Conservation (phyloP, 2,113 vertebrate species). For the Leucopternis melanops region DNA sequence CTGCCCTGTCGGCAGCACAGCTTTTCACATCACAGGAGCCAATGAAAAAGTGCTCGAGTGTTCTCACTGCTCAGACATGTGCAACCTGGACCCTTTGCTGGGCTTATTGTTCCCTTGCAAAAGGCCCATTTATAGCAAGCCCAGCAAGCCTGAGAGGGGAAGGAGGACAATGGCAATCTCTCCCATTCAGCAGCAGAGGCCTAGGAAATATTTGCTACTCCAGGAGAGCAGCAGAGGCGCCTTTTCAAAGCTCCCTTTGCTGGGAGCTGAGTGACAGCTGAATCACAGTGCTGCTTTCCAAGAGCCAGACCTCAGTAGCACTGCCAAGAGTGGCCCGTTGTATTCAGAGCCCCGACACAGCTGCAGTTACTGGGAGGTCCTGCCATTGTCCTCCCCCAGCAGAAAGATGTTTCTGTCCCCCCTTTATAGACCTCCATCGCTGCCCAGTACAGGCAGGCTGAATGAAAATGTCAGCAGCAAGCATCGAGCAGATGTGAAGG, state of each 20-base stretch:
- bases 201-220: slow-evolving; percentile 82
- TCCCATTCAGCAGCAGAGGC: slow-evolving; percentile 77
- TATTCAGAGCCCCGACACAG: slow-evolving; percentile 79
- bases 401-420: slow-evolving; percentile 65
- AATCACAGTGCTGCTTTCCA: slow-evolving; percentile 81
- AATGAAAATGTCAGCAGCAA: slow-evolving; percentile 75
- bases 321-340: slow-evolving; percentile 69
- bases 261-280: slow-evolving; percentile 90
- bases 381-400: slow-evolving; percentile 78
- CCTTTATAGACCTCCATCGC: slow-evolving; percentile 72
- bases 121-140: slow-evolving; percentile 82
- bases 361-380: slow-evolving; percentile 89
- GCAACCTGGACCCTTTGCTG: slow-evolving; percentile 81
- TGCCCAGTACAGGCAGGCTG: slow-evolving; percentile 64
- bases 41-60: slow-evolving; percentile 68
- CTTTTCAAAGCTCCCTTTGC: slow-evolving; percentile 80
- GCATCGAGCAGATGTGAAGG: slow-evolving; percentile 70
- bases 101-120: slow-evolving; percentile 84
- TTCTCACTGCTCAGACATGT: slow-evolving; percentile 82
- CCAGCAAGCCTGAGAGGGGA: slow-evolving; percentile 76
- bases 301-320: slow-evolving; percentile 71
- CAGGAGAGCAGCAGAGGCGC: slow-evolving; percentile 72
- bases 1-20: slow-evolving; percentile 32
- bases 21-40: slow-evolving; percentile 58
- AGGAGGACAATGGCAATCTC: slow-evolving; percentile 77